Evolutionary conservation across 2,113 vertebrate genomes (phyloP), one percentile per base, ranked within the genome.

Genomic region (Ptilonorhynchus violaceus): DNA sequence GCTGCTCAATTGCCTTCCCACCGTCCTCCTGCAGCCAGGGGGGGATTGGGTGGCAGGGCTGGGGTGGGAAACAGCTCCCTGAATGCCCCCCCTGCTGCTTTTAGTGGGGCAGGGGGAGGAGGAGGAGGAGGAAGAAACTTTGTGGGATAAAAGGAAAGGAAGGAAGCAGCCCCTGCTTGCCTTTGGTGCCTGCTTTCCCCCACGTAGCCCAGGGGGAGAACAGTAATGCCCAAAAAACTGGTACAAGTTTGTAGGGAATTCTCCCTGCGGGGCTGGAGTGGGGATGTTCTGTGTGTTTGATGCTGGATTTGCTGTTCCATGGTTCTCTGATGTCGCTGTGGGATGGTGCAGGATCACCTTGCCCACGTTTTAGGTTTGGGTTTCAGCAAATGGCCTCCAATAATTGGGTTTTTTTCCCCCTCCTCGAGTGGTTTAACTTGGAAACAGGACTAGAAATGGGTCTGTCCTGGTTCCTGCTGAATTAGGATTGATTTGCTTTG

Each of bases 1-100:
- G 93, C 96, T 67, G 47, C 46, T 62, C 13, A 92, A 96, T 88
- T 89, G 88, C 95, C 91, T 89, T 49, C 89, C 66, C 67, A 31
- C 9, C 21, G 4, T 23, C 5, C 24, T 22, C 33, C 44, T 17
- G 50, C 24, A 41, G 74, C 13, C 11, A 49, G 11, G 56, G 24
- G 81, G 33, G 75, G 12, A 16, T 67, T 33, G 11, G 77, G 92
- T 20, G 21, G 80, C 66, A 21, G 72, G 75, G 88, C 3, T 12
- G 42, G 66, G 17, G 37, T 14, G 2, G 80, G 73, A 41, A 33
- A 12, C 58, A 19, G 49, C 63, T 41, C 25, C 20, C 58, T 59
- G 49, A 47, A 79, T 90, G 59, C 18, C 42, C 58, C 33, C 66
- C 89, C 7, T 70, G 42, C 85, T 47, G 92, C 14, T 41, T 93